Evolutionary conservation across 2,888 invertebrate species (phyloP).

Genomic region (Oxycera nigricornis): DNA sequence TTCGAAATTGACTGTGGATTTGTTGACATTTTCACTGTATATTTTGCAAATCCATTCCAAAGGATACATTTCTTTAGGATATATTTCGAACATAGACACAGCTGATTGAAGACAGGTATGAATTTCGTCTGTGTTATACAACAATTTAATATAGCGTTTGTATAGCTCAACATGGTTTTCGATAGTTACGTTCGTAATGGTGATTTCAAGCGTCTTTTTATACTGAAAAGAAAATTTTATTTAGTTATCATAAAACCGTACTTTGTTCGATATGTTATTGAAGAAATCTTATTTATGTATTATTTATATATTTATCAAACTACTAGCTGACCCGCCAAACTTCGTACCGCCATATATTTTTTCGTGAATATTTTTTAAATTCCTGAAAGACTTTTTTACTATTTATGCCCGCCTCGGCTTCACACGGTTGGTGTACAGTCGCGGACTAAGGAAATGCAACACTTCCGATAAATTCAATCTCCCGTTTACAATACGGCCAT

Average conservation of each 20-base stretch:
- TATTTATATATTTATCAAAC: too few species aligned
- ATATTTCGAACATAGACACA: conserved; percentile 62
- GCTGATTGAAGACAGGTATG: background rate
- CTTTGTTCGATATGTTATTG: too few species aligned
- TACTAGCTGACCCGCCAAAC: too few species aligned
- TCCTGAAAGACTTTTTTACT: background rate
- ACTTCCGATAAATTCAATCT: too few species aligned
- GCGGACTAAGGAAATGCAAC: too few species aligned
- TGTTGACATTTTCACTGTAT: conserved; percentile 63
- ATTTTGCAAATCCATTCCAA: conserved; percentile 71
- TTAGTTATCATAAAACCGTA: too few species aligned
- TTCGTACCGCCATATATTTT: too few species aligned
- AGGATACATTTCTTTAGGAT: conserved; percentile 63
- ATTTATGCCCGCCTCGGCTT: too few species aligned
- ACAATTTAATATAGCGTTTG: conserved; percentile 56
- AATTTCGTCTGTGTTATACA: background rate
- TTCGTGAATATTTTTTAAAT: background rate
- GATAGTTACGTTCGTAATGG: conserved; percentile 47
- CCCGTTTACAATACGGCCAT: too few species aligned
- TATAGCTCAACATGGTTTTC: conserved; percentile 50
- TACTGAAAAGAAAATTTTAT: conserved; percentile 52
- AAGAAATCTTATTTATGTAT: too few species aligned
- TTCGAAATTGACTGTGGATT: conserved; percentile 39
- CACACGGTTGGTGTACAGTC: too few species aligned
- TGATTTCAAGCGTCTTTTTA: conserved; percentile 52